Percentiles rank a stretch among this genome's conserved stretches.
phyloP scores from a whole-genome alignment of 2,113 vertebrate species.

The Anolis carolinensis region DNA sequence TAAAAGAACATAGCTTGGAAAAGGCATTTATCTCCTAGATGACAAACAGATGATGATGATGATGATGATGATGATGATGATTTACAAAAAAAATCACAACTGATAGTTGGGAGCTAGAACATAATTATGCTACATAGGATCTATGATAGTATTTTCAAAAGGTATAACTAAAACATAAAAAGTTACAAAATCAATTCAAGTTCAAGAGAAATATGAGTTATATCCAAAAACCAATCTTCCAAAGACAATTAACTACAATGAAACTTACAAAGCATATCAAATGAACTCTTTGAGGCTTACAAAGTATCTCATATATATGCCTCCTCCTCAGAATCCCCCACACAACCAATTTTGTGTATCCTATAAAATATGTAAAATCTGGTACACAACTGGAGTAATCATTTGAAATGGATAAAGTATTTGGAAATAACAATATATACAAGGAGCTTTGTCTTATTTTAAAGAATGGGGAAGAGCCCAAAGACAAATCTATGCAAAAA shows the following conservation, averaged over 20 bases:
- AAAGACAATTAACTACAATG: conserved; percentile 71
- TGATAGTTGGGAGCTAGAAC: neutral
- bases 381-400: neutral
- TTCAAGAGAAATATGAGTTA: conserved; percentile 44
- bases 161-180: neutral
- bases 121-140: conserved; percentile 5
- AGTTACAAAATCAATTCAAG: conserved; percentile 38
- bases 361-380: conserved; percentile 35
- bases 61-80: no score
- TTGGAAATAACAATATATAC: conserved; percentile 28
- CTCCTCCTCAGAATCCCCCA: no score
- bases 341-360: no score
- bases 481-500: neutral
- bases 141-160: conserved; percentile 17
- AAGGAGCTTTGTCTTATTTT: neutral
- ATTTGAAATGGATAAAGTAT: neutral
- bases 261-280: conserved; percentile 63
- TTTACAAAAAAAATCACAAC: neutral
- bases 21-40: neutral
- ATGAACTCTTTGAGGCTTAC: conserved; percentile 49
- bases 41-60: no score
- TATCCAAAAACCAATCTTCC: conserved; percentile 51
- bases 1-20: neutral
- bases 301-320: neutral
- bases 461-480: neutral